A percentile compares a stretch with the other conserved stretches of the same genome.
These are phyloP conservation scores for Listronotus oregonensis DNA, from an alignment of 1,140 invertebrate genomes.

Conservation along the genomic window DNA sequence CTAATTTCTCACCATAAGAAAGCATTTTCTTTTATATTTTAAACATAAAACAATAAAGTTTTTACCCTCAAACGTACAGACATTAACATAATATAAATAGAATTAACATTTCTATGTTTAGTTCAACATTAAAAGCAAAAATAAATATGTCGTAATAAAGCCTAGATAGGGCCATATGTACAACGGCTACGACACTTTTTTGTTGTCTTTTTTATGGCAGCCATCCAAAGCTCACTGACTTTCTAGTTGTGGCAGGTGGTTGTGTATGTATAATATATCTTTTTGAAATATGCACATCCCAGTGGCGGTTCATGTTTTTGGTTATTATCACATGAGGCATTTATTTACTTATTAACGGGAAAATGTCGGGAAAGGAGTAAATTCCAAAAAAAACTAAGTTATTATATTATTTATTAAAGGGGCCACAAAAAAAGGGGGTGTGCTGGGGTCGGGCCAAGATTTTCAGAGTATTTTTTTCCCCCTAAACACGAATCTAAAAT, in stretches of 20 bases:
- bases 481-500: no score
- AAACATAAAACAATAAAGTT: no score
- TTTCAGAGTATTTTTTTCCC: no score
- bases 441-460: no score
- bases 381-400: no score
- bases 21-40: no score
- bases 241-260: slow-evolving; percentile 25
- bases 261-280: slow-evolving; percentile 4
- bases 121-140: slow-evolving; percentile 15
- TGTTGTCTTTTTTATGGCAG: slow-evolving; percentile 4
- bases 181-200: slow-evolving; percentile 4
- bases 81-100: not conserved
- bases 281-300: slow-evolving; percentile 3
- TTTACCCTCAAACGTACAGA: no score
- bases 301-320: slow-evolving; percentile 8
- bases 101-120: not conserved
- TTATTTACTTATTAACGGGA: not conserved
- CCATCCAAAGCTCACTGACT: slow-evolving; percentile 23
- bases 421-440: no score
- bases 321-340: not conserved
- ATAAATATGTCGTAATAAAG: slow-evolving; percentile 15
- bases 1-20: no score
- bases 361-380: no score
- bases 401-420: no score
- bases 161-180: slow-evolving; percentile 6